phyloP scores from a whole-genome alignment of 2,113 vertebrate genomes.

The Paramisgurnus dabryanus region DNA sequence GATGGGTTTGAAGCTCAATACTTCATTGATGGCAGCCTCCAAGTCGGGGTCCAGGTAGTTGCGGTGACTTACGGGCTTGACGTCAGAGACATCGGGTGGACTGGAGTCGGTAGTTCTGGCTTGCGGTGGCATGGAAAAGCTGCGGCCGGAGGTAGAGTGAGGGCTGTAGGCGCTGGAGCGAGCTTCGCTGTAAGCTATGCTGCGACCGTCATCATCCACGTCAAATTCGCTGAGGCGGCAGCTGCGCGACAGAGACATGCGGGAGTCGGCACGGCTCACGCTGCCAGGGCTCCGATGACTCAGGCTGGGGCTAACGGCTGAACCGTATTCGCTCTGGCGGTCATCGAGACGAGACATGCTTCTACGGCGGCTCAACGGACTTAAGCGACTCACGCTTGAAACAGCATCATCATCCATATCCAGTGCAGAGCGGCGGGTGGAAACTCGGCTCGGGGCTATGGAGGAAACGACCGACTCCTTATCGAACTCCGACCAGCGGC shows the following conservation, averaged over 20 bases:
- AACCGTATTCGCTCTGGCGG: constrained; percentile 47
- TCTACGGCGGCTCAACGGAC: constrained; percentile 70
- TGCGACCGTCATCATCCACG: constrained; percentile 74
- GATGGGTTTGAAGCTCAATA: constrained; percentile 88
- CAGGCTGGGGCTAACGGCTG: constrained; percentile 71
- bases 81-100: constrained; percentile 54
- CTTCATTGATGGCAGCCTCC: constrained; percentile 93
- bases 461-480: constrained; percentile 75
- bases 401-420: constrained; percentile 76
- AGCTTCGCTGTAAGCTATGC: constrained; percentile 74
- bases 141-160: constrained; percentile 78
- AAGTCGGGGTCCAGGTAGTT: constrained; percentile 92
- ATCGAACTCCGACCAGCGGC: constrained; percentile 82
- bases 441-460: constrained; percentile 75
- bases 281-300: constrained; percentile 70
- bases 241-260: constrained; percentile 78
- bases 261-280: constrained; percentile 77
- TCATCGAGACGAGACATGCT: constrained; percentile 74
- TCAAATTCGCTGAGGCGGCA: constrained; percentile 80
- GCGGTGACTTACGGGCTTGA: constrained; percentile 76
- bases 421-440: constrained; percentile 68
- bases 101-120: constrained; percentile 67
- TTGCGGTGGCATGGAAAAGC: constrained; percentile 87
- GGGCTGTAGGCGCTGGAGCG: constrained; percentile 77
- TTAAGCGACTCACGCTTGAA: constrained; percentile 81